A percentile compares a stretch with the other conserved stretches of the same genome.
Conservation (phyloP, 2,797 vertebrate genomes). For the Zalophus californianus region DNA sequence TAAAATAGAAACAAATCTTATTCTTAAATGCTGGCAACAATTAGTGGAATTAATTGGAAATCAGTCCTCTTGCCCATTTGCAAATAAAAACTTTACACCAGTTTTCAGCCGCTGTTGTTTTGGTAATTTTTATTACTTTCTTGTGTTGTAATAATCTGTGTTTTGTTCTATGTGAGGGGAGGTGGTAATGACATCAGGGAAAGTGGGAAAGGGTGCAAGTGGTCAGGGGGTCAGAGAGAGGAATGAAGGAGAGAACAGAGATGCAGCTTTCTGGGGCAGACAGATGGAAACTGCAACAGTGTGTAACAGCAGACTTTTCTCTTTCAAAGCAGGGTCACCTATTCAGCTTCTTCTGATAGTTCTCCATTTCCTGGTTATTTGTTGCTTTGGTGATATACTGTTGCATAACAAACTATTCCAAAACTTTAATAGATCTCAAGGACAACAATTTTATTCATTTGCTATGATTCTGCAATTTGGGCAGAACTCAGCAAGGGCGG, state of each 20-base stretch:
- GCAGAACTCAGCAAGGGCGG: background rate
- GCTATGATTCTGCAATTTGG: background rate
- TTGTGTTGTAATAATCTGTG: background rate
- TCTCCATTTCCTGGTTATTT: background rate
- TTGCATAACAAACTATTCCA: background rate
- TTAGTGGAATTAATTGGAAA: constrained; percentile 64
- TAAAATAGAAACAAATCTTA: constrained; percentile 69
- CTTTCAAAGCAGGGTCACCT: background rate
- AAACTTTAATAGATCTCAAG: background rate
- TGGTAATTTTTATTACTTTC: background rate
- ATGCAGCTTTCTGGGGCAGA: background rate
- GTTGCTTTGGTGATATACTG: background rate
- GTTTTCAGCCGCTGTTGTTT: background rate
- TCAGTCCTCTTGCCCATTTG: background rate
- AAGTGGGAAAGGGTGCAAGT: background rate
- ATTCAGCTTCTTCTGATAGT: background rate
- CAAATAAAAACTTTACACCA: background rate
- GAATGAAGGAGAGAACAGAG: background rate
- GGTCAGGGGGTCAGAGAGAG: background rate
- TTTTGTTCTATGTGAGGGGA: background rate
- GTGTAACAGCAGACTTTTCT: background rate
- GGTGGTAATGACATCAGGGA: background rate
- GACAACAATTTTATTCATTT: background rate
- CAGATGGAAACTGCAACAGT: accelerated
- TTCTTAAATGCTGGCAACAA: constrained; percentile 66